Evolutionary conservation across 2,888 invertebrate species (phyloP).

Genomic region (Horisme vitalbata): DNA sequence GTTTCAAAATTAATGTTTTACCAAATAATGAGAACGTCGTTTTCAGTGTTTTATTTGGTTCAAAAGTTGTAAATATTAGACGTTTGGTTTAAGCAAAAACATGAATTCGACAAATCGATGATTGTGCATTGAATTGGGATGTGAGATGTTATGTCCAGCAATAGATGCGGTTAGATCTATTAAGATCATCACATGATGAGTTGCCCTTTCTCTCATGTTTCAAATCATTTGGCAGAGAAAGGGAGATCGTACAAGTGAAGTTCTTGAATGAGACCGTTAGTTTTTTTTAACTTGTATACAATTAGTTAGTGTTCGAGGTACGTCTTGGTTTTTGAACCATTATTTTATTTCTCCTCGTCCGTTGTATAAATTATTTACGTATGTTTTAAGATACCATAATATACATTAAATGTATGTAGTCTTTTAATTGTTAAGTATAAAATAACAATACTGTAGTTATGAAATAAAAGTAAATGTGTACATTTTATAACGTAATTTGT

Average conservation of each 20-base stretch:
- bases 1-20: conserved; percentile 51
- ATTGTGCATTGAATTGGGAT: conserved; percentile 52
- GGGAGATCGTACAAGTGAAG: neutral
- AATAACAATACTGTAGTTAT: conserved; percentile 74
- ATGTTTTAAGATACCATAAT: conserved; percentile 71
- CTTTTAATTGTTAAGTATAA: conserved; percentile 83
- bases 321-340: conserved; percentile 43
- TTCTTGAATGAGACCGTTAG: conserved; percentile 7
- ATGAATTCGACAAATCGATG: conserved; percentile 46
- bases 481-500: conserved; percentile 90
- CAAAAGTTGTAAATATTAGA: conserved; percentile 71
- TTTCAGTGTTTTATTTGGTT: conserved; percentile 65
- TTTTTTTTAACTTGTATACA: conserved; percentile 40
- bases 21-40: conserved; percentile 69
- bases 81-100: conserved; percentile 49
- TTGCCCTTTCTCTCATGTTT: neutral
- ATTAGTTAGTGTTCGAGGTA: conserved; percentile 39
- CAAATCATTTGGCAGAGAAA: neutral
- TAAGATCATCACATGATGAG: neutral
- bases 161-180: conserved; percentile 47
- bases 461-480: conserved; percentile 84
- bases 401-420: conserved; percentile 82
- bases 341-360: conserved; percentile 60
- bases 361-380: conserved; percentile 80
- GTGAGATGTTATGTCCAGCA: conserved; percentile 60